Evolutionary conservation across 2,888 invertebrate genomes (phyloP), one percentile per base, ranked within the genome.

Genomic region (Patella depressa): DNA sequence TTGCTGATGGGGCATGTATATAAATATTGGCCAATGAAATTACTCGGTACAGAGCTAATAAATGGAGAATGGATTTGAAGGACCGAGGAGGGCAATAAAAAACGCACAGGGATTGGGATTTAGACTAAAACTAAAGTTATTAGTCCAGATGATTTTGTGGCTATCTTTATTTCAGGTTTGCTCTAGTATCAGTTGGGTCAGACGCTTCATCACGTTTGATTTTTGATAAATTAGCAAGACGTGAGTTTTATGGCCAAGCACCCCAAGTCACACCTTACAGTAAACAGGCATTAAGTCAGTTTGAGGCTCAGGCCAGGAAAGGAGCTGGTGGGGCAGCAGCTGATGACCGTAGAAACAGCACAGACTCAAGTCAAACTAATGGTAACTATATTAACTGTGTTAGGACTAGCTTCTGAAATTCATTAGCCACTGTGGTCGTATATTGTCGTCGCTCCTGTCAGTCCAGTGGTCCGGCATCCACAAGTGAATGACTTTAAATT

Each of bases 211-310:
- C 97, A 92, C 94, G 97, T 78, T 93, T 95, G 89, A 95, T 98
- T 80, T 94, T 99, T 94, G 99, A 99, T 85, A 95, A 97, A 85
- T 93, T 99, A 83, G 95, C 97, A n/a, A 96, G 97, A 92, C 97
- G 96, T 72, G 97, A 98, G 89, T 94, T 99, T 77, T 98, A 99
- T 90, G 98, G 98, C 57, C 98, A 98, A 91, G 95, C 94, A 85
- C 98, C 98, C 0, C 95, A 97, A 75, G 98, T 99, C 74, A 97
- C 98, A 71, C 95, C 96, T 91, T 98, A 98, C 80, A 98, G 97
- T 82, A 98, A 98, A 93, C 96, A 97, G 93, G 95, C 96, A 86
- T 91, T 95, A 70, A 94, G 93, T 88, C 94, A 94, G 91, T 92
- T 93, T 86, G 93, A 93, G 80, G 88, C 89, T 74, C 90, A 91